Evolutionary conservation across 2,113 vertebrate genomes (phyloP).

Genomic region (Labeo catla): DNA sequence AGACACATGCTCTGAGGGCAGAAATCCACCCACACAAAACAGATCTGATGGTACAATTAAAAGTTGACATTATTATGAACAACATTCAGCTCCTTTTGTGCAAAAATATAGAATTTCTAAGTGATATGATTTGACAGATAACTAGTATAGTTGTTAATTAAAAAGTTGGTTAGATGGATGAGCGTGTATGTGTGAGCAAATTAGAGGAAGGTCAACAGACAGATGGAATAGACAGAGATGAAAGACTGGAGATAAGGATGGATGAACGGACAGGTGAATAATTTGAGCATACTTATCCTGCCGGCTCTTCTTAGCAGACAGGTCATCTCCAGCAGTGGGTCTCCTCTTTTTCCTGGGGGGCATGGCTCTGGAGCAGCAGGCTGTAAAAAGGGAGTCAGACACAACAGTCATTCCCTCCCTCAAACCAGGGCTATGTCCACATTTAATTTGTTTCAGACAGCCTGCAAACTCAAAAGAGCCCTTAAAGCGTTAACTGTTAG

Average conservation of each 20-base stretch:
- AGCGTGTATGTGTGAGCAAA: background rate
- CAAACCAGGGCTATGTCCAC: background rate
- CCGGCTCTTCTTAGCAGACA: constrained; percentile 97
- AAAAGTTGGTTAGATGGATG: background rate
- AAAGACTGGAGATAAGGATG: background rate
- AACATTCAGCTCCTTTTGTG: background rate
- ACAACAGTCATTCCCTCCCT: background rate
- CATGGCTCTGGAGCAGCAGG: constrained; percentile 97
- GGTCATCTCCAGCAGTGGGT: constrained; percentile 93
- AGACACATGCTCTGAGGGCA: constrained; percentile 7
- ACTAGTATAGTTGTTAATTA: background rate
- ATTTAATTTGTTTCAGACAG: background rate
- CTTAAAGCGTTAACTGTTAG: too few species aligned
- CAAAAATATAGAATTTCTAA: background rate
- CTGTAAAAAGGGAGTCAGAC: constrained; percentile 65
- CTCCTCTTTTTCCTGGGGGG: constrained; percentile 99
- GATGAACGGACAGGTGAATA: background rate
- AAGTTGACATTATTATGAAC: background rate
- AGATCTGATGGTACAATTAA: background rate
- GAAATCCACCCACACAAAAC: background rate
- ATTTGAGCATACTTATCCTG: constrained; percentile 86
- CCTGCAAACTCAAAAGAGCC: background rate
- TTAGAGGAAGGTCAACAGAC: background rate
- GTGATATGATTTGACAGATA: background rate
- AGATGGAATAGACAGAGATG: background rate